Conservation (phyloP, 2,888 invertebrate genomes). For the Sinhomidia bicolor region DNA sequence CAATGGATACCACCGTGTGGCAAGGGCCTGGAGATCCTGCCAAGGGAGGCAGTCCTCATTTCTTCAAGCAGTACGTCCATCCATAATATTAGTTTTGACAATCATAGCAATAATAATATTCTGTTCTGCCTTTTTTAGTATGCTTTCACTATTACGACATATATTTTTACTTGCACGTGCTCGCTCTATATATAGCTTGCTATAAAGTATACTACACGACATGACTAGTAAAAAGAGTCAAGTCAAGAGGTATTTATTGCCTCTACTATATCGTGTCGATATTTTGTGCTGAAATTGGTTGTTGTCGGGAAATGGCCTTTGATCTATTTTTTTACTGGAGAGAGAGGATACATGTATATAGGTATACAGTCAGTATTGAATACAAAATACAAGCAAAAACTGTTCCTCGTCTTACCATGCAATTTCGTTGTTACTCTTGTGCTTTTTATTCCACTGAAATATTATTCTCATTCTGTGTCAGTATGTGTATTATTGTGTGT, state of each 20-base stretch:
- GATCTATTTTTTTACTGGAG: too few species aligned
- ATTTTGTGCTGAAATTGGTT: not conserved
- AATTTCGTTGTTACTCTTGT: not conserved
- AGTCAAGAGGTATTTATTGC: not conserved
- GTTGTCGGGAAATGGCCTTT: not conserved
- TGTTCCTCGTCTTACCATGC: too few species aligned
- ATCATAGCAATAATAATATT: not conserved
- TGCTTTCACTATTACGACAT: not conserved
- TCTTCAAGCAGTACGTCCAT: constrained; percentile 74
- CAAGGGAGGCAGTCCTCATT: constrained; percentile 76
- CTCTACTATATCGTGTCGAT: not conserved
- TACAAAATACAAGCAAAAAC: too few species aligned
- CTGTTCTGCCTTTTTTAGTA: not conserved
- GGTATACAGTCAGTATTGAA: too few species aligned
- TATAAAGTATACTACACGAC: not conserved
- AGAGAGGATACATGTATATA: too few species aligned
- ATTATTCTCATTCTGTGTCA: too few species aligned
- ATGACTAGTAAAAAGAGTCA: not conserved
- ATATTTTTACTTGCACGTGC: not conserved
- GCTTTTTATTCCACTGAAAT: not conserved
- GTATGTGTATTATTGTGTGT: too few species aligned
- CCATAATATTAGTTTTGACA: constrained; percentile 29
- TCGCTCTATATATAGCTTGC: not conserved
- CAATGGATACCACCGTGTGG: constrained; percentile 77
- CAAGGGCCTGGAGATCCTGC: constrained; percentile 76